Evolutionary conservation across 53 echinoderm and acorn worm species (phyloP), one percentile per base, ranked within the genome.

Genomic region (Mesocentrotus franciscanus): DNA sequence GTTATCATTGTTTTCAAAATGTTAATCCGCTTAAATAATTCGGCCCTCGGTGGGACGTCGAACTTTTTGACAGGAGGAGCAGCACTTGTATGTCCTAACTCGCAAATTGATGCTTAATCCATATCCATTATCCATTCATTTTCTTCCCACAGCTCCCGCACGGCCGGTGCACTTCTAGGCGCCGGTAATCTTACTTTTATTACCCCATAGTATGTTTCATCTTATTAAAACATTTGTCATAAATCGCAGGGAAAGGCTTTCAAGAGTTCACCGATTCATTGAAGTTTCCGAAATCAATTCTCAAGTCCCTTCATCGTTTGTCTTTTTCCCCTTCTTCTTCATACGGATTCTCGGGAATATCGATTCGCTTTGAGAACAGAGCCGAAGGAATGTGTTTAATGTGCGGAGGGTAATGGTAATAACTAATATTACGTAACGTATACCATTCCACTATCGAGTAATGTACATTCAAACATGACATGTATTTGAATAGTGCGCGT

Each of bases 191-290:
- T 27, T 6, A 11, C 32, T 30, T 75, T 29, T 75, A 29, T 29
- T 29, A 29, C 12, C 49, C 30, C 76, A 32, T 9, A 30, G 76
- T 17, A 81, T 42, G 81, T 81, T 36, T 39, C 8, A 42, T 81
- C 81, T 42, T 42, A 81, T 81, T 42, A 22, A 81, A 81, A 81
- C 81, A 81, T 81, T 81, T 42, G 42, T 81, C 74, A 81, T 42
- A 64, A 18, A 64, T 64, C 20, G 42, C 5, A 0, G 81, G 39
- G 20, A 42, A 36, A 42, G 34, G 34, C 39, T 81, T 81, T 81
- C 11, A 81, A 18, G 36, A 81, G 18, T 22, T 39, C 1, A 8
- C 36, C 39, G 79, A 79, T 79, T 79, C 79, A 30, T 30, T 30
- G 29, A 72, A 72, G 32, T 74, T 49, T 13, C 27, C 42, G 9